Evolutionary conservation across 2,113 vertebrate genomes (phyloP).

Genomic region (Tyto alba): DNA sequence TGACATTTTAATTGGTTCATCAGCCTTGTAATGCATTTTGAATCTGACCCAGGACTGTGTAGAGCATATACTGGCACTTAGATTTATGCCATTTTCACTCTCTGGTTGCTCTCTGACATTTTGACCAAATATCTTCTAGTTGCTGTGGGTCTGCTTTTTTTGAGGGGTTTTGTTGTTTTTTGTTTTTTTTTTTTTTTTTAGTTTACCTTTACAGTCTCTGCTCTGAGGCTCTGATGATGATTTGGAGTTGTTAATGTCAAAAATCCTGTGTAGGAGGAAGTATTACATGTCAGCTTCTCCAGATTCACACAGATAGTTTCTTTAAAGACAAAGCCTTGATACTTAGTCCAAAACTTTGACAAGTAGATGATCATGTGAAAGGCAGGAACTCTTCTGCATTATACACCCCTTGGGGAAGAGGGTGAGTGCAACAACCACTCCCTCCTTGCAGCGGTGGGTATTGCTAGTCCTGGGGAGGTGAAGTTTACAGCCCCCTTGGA

Average conservation of each 20-base stretch:
- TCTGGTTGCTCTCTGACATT: neutral
- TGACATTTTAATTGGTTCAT: slow-evolving; percentile 9
- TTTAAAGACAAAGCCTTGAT: neutral
- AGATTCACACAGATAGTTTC: neutral
- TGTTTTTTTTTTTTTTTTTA: neutral
- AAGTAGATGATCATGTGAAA: neutral
- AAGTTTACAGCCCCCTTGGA: neutral
- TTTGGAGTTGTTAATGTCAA: neutral
- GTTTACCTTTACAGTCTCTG: neutral
- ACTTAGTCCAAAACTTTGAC: neutral
- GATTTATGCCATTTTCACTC: neutral
- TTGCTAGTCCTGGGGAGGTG: neutral
- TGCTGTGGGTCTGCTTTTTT: neutral
- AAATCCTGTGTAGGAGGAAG: neutral
- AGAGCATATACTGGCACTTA: neutral
- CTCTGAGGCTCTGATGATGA: neutral
- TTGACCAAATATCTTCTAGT: neutral
- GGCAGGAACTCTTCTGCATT: neutral
- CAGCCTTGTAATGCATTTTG: slow-evolving; percentile 9
- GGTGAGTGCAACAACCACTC: neutral
- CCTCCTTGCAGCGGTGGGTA: rapidly evolving
- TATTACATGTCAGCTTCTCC: neutral
- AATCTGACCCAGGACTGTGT: neutral
- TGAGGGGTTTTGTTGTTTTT: neutral
- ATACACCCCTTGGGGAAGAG: neutral